These are phyloP conservation scores for Melinaea marsaeus DNA, from an alignment of 2,888 invertebrate genomes.

Conservation along the genomic window DNA sequence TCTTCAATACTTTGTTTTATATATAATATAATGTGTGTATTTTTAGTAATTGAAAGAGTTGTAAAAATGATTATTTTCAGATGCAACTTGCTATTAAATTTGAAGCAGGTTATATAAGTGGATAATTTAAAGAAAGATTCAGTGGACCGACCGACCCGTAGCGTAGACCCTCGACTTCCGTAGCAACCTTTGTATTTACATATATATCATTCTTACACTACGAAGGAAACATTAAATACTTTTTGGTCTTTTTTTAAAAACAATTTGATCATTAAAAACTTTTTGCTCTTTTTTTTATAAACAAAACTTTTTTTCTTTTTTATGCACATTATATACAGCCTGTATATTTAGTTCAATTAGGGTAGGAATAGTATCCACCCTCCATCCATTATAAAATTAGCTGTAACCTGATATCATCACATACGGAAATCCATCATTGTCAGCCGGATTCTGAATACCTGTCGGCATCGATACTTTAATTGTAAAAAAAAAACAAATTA, in stretches of 20 bases:
- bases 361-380: too few species aligned
- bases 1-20: conserved; percentile 45
- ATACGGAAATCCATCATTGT: not conserved
- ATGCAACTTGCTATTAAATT: conserved; percentile 23
- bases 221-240: conserved; percentile 15
- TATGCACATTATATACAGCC: too few species aligned
- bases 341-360: too few species aligned
- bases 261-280: not conserved
- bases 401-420: conserved; percentile 2
- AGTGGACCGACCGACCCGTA: conserved; percentile 28
- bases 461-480: too few species aligned
- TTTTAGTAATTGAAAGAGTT: too few species aligned
- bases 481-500: too few species aligned
- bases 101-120: conserved; percentile 33
- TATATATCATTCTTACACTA: conserved; percentile 45
- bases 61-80: too few species aligned
- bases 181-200: conserved; percentile 39
- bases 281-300: too few species aligned
- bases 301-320: too few species aligned
- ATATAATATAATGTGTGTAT: too few species aligned
- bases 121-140: conserved; percentile 53
- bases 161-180: conserved; percentile 23
- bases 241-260: not conserved
- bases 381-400: not conserved
- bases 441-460: not conserved